Percentiles rank a stretch among this genome's conserved stretches.
Conservation (phyloP, 2,797 vertebrate genomes). For the Lepilemur ruficaudatus region DNA sequence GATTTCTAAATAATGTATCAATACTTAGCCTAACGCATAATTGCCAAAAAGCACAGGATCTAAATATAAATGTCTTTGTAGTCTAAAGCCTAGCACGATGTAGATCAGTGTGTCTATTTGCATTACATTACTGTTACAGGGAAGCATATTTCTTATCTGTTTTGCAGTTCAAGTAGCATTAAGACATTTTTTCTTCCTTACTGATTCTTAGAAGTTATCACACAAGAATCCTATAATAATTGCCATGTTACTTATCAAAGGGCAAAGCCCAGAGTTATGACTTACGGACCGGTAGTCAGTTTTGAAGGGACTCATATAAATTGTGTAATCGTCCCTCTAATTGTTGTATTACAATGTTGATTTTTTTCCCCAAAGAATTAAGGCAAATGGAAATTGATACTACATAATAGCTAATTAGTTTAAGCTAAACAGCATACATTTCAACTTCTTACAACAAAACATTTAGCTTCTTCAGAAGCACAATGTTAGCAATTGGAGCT, state of each 20-base stretch:
- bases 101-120: neutral
- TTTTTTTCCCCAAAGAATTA: slow-evolving; percentile 15
- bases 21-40: slow-evolving; percentile 22
- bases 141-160: slow-evolving; percentile 28
- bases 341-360: slow-evolving; percentile 15
- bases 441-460: neutral
- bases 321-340: neutral
- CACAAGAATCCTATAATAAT: slow-evolving; percentile 43
- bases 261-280: slow-evolving; percentile 13
- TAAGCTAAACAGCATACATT: neutral
- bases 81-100: neutral
- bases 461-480: neutral
- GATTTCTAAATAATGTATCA: neutral
- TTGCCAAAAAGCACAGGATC: slow-evolving; percentile 30
- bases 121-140: neutral
- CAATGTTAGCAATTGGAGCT: neutral
- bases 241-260: slow-evolving; percentile 32
- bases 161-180: neutral
- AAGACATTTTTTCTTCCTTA: slow-evolving; percentile 58
- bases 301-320: neutral
- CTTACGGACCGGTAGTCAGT: neutral
- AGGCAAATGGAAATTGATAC: neutral
- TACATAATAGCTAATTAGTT: neutral
- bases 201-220: neutral
- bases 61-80: neutral